Percentiles rank a stretch among this genome's conserved stretches.
phyloP scores from a whole-genome alignment of 2,888 invertebrate species.

The Drosophila sordidula region DNA sequence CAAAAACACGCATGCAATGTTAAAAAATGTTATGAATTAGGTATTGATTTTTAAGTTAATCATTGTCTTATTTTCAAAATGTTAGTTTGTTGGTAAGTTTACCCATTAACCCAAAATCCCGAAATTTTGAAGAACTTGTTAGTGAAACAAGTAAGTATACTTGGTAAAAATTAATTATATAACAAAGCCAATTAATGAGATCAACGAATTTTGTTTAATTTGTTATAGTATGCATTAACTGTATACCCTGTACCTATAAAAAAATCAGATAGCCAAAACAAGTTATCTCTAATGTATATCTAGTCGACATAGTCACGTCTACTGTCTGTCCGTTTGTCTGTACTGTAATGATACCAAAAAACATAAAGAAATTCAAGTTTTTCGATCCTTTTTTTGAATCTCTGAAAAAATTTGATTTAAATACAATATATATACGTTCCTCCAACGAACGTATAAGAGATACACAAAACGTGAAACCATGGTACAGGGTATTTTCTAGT shows the following conservation, averaged over 20 bases:
- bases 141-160: conserved; percentile 8
- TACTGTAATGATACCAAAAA: neutral
- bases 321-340: neutral
- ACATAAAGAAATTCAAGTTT: neutral
- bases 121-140: conserved; percentile 5
- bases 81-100: conserved; percentile 58
- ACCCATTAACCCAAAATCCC: too few species aligned
- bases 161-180: neutral
- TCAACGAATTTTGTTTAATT: conserved; percentile 64
- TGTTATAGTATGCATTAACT: neutral
- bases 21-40: conserved; percentile 18
- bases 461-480: neutral
- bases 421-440: neutral
- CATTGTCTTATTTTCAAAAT: conserved; percentile 8
- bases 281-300: too few species aligned
- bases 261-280: neutral
- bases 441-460: neutral
- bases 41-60: conserved; percentile 32
- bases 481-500: conserved; percentile 25
- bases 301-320: neutral
- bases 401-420: neutral
- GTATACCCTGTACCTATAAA: conserved; percentile 13
- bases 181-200: conserved; percentile 31
- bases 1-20: neutral
- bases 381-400: neutral